Evolutionary conservation across 64 coral and sea anemone genomes (phyloP), one percentile per base, ranked within the genome.

Genomic region (Dendronephthya gigantea): DNA sequence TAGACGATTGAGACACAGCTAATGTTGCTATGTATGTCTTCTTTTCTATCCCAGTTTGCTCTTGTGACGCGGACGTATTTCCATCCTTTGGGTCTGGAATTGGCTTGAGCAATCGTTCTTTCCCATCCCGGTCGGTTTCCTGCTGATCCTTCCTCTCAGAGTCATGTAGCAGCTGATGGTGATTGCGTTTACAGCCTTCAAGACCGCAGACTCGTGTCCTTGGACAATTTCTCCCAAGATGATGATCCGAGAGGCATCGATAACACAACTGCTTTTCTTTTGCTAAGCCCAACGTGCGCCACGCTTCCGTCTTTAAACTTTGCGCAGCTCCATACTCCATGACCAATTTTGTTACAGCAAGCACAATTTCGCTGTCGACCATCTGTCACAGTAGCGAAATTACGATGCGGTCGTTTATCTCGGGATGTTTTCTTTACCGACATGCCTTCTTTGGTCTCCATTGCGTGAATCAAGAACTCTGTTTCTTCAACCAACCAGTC

Each of bases 401-500:
- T 76, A 28, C 31, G 69, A 3, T 31, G 31, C 12, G 51, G 14
- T 15, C 51, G 6, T 58, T 17, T 58, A 9, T 76, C 31, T 15
- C 69, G 28, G 23, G n/a, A n/a, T n/a, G 25, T 76, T 28, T 76
- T 37, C 35, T 76, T 76, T 2, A 28, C 12, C 25, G 28, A 76
- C 69, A 76, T 76, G n/a, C 84, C 49, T 31, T 85, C 34, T 36
- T 16, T 56, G 17, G 40, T 66, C 33, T 85, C 52, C 19, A 38
- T 7, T 31, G 52, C 84, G 13, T 38, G 50, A 85, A 65, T 38
- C 29, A 19, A 29, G 22, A 50, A 34, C 22, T 85, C 52, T 51
- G 50, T 25, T 65, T 85, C 84, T 34, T 85, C 84, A 12, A 58
- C 22, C 10, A 85, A 34, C 84, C 84, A 68, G 6, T 66, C 22